A percentile compares a stretch with the other conserved stretches of the same genome.
These are phyloP conservation scores for Hiodon tergisus DNA, from an alignment of 2,113 vertebrate species.

Conservation along the genomic window DNA sequence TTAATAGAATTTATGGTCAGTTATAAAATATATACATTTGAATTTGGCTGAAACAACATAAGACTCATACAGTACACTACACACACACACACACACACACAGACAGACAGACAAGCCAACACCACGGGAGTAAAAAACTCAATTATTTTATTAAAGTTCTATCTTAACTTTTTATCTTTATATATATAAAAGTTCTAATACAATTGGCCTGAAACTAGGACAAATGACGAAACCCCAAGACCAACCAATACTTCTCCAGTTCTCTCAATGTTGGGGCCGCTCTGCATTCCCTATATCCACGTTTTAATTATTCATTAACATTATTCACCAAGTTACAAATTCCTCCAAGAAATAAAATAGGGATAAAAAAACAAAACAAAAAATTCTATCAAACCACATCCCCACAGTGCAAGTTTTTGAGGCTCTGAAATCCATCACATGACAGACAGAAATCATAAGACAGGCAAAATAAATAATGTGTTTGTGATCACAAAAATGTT, in stretches of 20 bases:
- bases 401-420: conserved; percentile 24
- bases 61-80: too few relatives aligned
- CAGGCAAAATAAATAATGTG: conserved; percentile 55
- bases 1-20: too few relatives aligned
- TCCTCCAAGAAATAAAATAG: conserved; percentile 32
- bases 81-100: not conserved
- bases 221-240: conserved; percentile 39
- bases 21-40: too few relatives aligned
- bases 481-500: conserved; percentile 27
- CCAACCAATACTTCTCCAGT: conserved; percentile 7
- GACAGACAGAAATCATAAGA: conserved; percentile 43
- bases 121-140: conserved; percentile 52
- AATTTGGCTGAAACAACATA: too few relatives aligned
- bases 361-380: conserved; percentile 43
- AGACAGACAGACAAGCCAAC: not conserved
- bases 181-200: conserved; percentile 72
- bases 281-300: conserved; percentile 28
- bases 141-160: conserved; percentile 65
- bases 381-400: conserved; percentile 29
- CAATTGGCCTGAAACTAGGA: conserved; percentile 57
- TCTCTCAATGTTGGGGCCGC: conserved; percentile 22
- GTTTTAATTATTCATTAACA: conserved; percentile 45
- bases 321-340: conserved; percentile 35
- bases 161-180: conserved; percentile 56
- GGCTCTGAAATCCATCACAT: conserved; percentile 32